A percentile compares a stretch with the other conserved stretches of the same genome.
Evolutionary conservation across 2,113 vertebrate genomes (phyloP).

Genomic region (Parotia lawesii): DNA sequence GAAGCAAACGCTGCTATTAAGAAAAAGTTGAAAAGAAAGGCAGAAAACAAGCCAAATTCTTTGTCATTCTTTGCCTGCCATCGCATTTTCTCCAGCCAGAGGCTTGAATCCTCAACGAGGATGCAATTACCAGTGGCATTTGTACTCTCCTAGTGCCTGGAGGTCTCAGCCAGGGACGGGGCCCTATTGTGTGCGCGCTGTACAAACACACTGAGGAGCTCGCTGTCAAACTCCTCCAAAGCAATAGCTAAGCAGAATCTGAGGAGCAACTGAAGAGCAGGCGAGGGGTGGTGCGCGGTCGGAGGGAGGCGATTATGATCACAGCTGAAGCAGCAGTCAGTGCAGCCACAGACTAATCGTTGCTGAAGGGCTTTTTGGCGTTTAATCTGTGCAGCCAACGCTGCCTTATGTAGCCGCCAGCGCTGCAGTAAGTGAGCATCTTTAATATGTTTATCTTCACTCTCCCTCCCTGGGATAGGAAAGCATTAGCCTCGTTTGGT

Average conservation of each 20-base stretch:
- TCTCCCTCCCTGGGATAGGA: not conserved
- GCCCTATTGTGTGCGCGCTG: not conserved
- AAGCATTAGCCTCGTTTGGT: not conserved
- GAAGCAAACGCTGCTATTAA: not conserved
- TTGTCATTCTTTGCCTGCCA: not conserved
- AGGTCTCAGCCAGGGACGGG: not conserved
- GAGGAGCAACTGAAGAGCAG: not conserved
- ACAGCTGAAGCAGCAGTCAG: not conserved
- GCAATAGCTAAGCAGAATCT: not conserved
- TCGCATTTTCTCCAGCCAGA: not conserved
- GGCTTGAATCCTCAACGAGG: fast-evolving
- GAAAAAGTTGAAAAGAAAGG: not conserved
- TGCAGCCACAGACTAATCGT: not conserved
- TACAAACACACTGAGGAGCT: not conserved
- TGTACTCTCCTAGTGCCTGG: not conserved
- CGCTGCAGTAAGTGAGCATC: not conserved
- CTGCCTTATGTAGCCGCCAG: not conserved
- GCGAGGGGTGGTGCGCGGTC: fast-evolving
- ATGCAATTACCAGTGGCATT: not conserved
- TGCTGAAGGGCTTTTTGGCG: slow-evolving; percentile 15
- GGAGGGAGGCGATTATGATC: not conserved
- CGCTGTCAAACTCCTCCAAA: not conserved
- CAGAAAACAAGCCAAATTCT: not conserved
- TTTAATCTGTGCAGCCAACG: not conserved
- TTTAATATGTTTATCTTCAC: not conserved